These are phyloP conservation scores for Nylanderia fulva DNA, from an alignment of 1,140 invertebrate species.

Conservation along the genomic window DNA sequence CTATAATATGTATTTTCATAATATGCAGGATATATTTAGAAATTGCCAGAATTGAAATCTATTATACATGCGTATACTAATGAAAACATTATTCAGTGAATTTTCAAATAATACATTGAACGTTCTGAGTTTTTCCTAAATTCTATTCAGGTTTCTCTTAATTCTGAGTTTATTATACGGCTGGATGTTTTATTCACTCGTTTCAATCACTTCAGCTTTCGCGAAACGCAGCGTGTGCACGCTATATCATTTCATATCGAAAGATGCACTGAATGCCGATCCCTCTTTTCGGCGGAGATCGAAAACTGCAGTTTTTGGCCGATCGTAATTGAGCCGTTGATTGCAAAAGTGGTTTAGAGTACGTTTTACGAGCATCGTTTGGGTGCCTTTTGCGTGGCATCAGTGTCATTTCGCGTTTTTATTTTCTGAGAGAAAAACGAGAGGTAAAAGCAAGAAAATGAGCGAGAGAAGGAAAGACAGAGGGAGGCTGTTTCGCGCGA, in stretches of 20 bases:
- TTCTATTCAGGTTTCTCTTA: no score
- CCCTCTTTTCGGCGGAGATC: slow-evolving; percentile 26
- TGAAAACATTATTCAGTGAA: not conserved
- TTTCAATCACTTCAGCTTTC: slow-evolving; percentile 14
- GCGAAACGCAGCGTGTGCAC: not conserved
- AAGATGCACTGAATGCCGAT: slow-evolving; percentile 12
- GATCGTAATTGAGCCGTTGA: slow-evolving; percentile 71
- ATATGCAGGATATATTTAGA: not conserved
- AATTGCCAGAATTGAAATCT: not conserved
- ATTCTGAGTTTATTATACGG: not conserved
- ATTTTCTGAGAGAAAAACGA: slow-evolving; percentile 2
- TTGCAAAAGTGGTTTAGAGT: slow-evolving; percentile 68
- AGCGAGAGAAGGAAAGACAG: not conserved
- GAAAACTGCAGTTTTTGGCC: slow-evolving; percentile 32
- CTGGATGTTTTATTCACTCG: not conserved
- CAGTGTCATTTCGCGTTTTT: slow-evolving; percentile 53
- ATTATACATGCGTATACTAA: not conserved
- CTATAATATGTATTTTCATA: not conserved
- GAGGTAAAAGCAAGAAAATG: not conserved
- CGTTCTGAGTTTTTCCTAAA: not conserved
- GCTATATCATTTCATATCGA: not conserved
- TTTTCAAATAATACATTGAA: not conserved
- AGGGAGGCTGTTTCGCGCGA: slow-evolving; percentile 20
- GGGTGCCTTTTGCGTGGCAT: slow-evolving; percentile 52
- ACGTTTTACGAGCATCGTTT: slow-evolving; percentile 67